A percentile compares a stretch with the other conserved stretches of the same genome.
These are phyloP conservation scores for Halocaridina rubra DNA, from an alignment of 2,888 invertebrate genomes.

Conservation along the genomic window DNA sequence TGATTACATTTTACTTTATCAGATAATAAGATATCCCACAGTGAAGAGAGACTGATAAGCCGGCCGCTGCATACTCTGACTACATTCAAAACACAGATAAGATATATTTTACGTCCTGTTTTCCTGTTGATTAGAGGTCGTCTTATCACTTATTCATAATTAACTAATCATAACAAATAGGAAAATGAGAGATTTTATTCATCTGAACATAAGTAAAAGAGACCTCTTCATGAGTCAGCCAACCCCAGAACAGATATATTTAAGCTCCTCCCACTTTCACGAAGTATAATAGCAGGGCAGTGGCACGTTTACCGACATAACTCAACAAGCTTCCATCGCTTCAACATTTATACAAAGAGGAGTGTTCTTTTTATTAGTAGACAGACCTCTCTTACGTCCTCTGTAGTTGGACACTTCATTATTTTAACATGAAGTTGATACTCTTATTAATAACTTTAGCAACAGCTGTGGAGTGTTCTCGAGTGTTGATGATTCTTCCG, in stretches of 20 bases:
- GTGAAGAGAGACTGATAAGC: too few species aligned
- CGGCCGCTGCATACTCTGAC: too few species aligned
- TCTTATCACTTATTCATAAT: background rate
- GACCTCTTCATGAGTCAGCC: background rate
- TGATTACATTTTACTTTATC: too few species aligned
- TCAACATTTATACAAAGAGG: background rate
- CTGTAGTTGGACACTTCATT: too few species aligned
- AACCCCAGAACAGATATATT: background rate
- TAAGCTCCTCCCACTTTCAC: too few species aligned
- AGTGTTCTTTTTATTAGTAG: too few species aligned
- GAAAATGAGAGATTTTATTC: background rate
- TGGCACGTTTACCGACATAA: background rate
- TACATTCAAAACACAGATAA: too few species aligned
- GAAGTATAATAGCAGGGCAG: too few species aligned
- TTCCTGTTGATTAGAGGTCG: background rate
- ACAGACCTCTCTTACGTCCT: too few species aligned
- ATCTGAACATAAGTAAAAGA: background rate
- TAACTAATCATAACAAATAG: background rate
- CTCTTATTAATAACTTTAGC: background rate
- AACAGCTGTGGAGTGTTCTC: conserved; percentile 28
- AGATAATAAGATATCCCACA: too few species aligned
- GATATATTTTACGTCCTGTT: background rate
- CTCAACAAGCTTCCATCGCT: background rate
- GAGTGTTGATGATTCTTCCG: conserved; percentile 59
- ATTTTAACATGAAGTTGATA: conserved; percentile 7